Conservation (phyloP, 1,140 invertebrate species). For the Chironomus striatipennis region DNA sequence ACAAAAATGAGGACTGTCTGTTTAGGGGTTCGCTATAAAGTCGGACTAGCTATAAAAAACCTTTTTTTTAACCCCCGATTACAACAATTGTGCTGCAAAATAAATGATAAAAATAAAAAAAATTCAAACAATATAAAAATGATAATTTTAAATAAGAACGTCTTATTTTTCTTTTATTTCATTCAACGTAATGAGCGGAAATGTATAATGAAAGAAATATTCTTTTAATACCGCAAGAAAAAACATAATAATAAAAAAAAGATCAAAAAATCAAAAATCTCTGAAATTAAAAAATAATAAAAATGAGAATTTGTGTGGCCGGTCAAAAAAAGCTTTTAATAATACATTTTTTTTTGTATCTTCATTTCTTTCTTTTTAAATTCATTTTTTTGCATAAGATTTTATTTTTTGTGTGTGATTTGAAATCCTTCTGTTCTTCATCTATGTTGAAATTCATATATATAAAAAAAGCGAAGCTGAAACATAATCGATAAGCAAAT, state of each 20-base stretch:
- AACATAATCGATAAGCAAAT: not conserved
- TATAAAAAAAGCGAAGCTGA: not conserved
- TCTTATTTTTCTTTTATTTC: not conserved
- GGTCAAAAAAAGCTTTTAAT: not conserved
- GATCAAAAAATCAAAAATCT: not conserved
- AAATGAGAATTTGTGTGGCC: not conserved
- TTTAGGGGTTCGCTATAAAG: not conserved
- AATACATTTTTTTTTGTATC: too few relatives aligned
- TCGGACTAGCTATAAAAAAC: not conserved
- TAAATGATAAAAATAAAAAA: not conserved
- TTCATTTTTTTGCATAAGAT: conserved; percentile 4
- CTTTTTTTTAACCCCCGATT: not conserved
- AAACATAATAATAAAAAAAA: not conserved
- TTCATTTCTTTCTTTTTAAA: not conserved
- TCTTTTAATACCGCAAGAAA: not conserved
- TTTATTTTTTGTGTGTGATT: not conserved
- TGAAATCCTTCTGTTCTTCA: not conserved
- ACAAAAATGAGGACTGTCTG: not conserved
- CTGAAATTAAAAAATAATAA: not conserved
- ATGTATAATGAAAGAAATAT: not conserved
- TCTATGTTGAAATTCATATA: not conserved
- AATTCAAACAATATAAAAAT: not conserved
- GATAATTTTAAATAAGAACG: conserved; percentile 1
- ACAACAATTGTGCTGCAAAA: conserved; percentile 3
- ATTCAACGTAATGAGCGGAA: not conserved